phyloP scores from a whole-genome alignment of 2,113 vertebrate species.

The Merops nubicus region DNA sequence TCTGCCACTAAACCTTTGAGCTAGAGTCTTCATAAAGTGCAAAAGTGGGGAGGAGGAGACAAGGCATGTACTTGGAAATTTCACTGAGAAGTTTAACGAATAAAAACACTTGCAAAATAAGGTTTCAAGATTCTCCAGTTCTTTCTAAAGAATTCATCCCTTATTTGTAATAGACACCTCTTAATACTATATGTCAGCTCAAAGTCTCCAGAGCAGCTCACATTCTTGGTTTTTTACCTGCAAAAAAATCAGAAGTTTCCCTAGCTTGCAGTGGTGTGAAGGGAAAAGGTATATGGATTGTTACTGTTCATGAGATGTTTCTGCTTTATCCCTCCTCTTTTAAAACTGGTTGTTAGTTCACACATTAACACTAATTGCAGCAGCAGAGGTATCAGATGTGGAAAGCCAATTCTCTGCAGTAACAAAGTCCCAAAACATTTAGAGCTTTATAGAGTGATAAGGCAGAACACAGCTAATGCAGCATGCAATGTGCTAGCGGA shows the following conservation, averaged over 20 bases:
- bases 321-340: neutral
- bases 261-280: neutral
- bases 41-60: neutral
- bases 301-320: neutral
- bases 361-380: constrained; percentile 36
- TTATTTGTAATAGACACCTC: neutral
- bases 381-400: constrained; percentile 9
- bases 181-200: neutral
- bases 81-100: neutral
- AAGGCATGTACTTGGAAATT: neutral
- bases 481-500: neutral
- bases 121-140: neutral
- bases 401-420: constrained; percentile 24
- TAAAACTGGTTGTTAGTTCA: constrained; percentile 18
- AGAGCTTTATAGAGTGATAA: constrained; percentile 28
- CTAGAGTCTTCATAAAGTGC: neutral
- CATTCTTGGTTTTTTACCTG: neutral
- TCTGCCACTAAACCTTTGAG: neutral
- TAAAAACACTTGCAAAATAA: neutral
- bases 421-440: neutral
- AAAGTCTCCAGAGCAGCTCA: neutral
- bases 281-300: neutral
- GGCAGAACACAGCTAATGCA: constrained; percentile 46
- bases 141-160: neutral
- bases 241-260: no score